A percentile compares a stretch with the other conserved stretches of the same genome.
Conservation (phyloP, 2,888 invertebrate genomes). For the Chrysodeixis includens region DNA sequence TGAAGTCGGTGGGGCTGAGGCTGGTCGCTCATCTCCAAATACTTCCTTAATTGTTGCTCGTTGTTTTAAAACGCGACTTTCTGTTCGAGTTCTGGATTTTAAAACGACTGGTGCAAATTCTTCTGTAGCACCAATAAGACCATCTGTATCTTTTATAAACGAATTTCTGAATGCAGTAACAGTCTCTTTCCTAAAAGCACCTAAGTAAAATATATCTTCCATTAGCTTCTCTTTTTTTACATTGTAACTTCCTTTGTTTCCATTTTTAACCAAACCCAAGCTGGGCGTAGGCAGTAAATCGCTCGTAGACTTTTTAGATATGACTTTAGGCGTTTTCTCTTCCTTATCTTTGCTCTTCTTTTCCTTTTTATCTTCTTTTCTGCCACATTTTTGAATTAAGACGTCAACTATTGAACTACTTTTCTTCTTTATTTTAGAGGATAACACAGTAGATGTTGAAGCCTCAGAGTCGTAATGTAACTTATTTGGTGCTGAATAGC, state of each 20-base stretch:
- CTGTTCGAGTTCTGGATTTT: constrained; percentile 93
- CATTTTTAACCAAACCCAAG: constrained; percentile 83
- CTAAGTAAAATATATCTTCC: constrained; percentile 90
- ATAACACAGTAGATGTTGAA: constrained; percentile 91
- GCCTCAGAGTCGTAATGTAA: constrained; percentile 92
- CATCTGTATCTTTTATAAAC: constrained; percentile 90
- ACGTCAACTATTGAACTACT: constrained; percentile 91
- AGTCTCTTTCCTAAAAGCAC: constrained; percentile 92
- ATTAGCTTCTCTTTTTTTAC: constrained; percentile 85
- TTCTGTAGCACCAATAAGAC: constrained; percentile 89
- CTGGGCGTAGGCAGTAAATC: constrained; percentile 92
- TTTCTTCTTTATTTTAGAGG: constrained; percentile 86
- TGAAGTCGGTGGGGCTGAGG: constrained; percentile 93
- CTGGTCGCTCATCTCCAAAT: constrained; percentile 94
- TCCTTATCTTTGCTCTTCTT: constrained; percentile 89
- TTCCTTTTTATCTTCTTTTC: constrained; percentile 84
- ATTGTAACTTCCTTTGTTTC: constrained; percentile 79
- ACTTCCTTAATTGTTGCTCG: constrained; percentile 94
- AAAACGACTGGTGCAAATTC: constrained; percentile 92
- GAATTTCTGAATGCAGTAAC: constrained; percentile 91
- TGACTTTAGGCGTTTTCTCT: constrained; percentile 87
- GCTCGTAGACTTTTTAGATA: constrained; percentile 86
- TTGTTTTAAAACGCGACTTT: constrained; percentile 92
- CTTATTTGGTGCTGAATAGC: constrained; percentile 89
- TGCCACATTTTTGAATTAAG: constrained; percentile 91